Evolutionary conservation across 2,797 vertebrate species (phyloP), one percentile per base, ranked within the genome.

Genomic region (Peromyscus aztecus): DNA sequence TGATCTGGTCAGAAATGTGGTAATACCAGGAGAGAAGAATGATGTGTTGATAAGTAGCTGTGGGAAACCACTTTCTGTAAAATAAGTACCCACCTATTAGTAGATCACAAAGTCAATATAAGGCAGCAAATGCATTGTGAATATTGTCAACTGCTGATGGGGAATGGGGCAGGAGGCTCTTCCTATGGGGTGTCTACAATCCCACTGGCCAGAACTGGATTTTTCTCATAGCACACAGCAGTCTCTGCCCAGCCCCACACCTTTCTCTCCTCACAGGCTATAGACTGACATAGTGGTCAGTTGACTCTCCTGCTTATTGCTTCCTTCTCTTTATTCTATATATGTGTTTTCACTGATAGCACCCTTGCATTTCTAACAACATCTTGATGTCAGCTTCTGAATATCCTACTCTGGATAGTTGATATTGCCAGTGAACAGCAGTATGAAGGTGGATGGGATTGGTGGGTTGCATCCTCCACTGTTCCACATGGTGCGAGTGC

Each of bases 391-490:
- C 49, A 84, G 37, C 34, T 76, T n/a, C 21, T 65, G 46, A 19
- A 77, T 13, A 24, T 82, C 24, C 17, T 46, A 23, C 37, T 63
- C 23, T 24, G 34, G n/a, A 37, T 2, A 55, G 14, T 5, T 37
- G 4, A 49, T 12, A 17, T 17, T 34, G 52, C 16, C 73, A 31
- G 2, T 67, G 11, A 4, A 24, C 17, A 24, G 43, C 46, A 76
- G 52, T 46, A 37, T 27, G 52, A 71, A 34, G 0, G 31, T 63
- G 9, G 11, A 34, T 2, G 6, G 12, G 43, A n/a, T 73, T 52
- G 63, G 3, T 4, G 0, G 6, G 55, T 16, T 4, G 4, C 0
- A 27, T n/a, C 24, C 13, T 61, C 3, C 2, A n/a, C 3, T 57
- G 14, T 16, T 12, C 1, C 5, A 34, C 5, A 23, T 27, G 29